Conservation (phyloP, 1,140 invertebrate species). For the Drosophila punjabiensis region DNA sequence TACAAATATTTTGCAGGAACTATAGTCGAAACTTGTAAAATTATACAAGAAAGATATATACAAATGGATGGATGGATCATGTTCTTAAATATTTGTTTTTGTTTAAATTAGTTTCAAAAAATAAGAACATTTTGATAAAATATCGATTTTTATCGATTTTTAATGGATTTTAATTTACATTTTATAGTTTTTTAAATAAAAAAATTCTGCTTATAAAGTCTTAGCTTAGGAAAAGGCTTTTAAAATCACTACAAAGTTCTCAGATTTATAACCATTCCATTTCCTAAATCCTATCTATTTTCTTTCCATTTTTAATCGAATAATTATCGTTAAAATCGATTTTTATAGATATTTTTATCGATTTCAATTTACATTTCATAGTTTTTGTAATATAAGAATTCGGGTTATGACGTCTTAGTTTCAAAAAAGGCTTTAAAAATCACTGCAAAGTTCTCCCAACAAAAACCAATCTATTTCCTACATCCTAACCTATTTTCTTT, state of each 20-base stretch:
- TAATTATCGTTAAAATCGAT: not conserved
- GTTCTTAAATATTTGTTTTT: too few species aligned
- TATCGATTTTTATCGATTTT: too few species aligned
- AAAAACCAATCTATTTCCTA: not conserved
- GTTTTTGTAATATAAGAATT: too few species aligned
- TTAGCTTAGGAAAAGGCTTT: not conserved
- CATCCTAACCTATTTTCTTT: not conserved
- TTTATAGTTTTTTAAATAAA: not conserved
- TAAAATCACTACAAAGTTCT: not conserved
- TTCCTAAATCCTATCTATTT: not conserved
- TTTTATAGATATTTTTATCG: too few species aligned
- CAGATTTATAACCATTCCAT: not conserved
- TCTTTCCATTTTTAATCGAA: not conserved
- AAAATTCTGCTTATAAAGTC: not conserved
- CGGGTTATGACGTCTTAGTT: accelerated
- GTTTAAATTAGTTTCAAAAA: too few species aligned
- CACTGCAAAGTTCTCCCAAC: not conserved
- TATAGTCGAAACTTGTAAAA: too few species aligned
- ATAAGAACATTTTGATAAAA: too few species aligned
- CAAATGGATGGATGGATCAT: too few species aligned
- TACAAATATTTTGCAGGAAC: too few species aligned
- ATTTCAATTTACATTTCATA: too few species aligned
- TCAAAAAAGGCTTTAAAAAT: not conserved
- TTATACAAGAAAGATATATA: too few species aligned
- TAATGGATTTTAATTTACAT: not conserved